These are phyloP conservation scores for Diabrotica virgifera DNA, from an alignment of 1,140 invertebrate genomes.

Conservation along the genomic window DNA sequence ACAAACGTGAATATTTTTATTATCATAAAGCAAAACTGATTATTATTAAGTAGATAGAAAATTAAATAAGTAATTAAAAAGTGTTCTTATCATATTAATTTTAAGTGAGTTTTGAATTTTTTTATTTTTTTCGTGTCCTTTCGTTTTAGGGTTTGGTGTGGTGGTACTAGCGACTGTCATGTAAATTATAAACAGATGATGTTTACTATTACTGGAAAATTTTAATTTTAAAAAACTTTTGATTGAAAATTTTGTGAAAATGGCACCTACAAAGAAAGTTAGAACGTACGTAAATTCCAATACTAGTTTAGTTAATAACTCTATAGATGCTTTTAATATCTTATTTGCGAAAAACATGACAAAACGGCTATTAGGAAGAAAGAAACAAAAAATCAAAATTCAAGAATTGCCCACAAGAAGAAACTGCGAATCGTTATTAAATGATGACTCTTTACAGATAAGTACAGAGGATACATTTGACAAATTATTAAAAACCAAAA, in stretches of 20 bases:
- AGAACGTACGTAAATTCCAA: slow-evolving; percentile 7
- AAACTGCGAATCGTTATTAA: background rate
- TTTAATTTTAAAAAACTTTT: no score
- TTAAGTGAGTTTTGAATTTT: no score
- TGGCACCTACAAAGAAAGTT: slow-evolving; percentile 8
- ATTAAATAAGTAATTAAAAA: no score
- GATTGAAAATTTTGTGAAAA: background rate
- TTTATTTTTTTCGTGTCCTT: no score
- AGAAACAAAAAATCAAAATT: background rate
- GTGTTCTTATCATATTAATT: no score
- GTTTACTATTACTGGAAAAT: no score
- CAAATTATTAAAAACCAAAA: background rate
- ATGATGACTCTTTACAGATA: slow-evolving; percentile 1
- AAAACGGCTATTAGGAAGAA: slow-evolving; percentile 4
- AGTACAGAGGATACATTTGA: slow-evolving; percentile 9
- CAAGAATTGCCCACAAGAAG: background rate
- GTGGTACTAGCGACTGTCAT: no score
- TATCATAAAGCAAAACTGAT: no score
- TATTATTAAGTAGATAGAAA: no score
- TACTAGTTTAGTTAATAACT: slow-evolving; percentile 10
- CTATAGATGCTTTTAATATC: slow-evolving; percentile 9
- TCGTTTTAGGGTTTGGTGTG: no score
- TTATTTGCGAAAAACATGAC: slow-evolving; percentile 14
- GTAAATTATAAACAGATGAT: no score
- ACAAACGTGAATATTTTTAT: no score